These are phyloP conservation scores for Eurystomus glaucurus DNA, from an alignment of 2,797 vertebrate genomes.

Conservation along the genomic window DNA sequence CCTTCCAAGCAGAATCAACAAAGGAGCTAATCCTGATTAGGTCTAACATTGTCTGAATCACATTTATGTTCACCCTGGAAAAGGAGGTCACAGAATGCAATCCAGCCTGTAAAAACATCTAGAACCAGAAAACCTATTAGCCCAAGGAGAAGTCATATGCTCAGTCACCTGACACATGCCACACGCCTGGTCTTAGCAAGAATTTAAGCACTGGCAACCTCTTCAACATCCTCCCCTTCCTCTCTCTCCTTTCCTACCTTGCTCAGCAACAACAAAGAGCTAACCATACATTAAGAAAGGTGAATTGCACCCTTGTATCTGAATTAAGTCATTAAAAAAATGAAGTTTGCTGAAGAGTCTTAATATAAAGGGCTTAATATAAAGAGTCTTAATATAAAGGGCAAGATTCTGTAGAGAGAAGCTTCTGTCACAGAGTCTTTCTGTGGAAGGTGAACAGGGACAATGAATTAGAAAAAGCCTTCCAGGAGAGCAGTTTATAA, in stretches of 20 bases:
- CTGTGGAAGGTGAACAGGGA: neutral
- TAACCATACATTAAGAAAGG: neutral
- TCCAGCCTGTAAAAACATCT: conserved; percentile 26
- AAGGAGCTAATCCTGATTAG: conserved; percentile 41
- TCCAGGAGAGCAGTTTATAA: neutral
- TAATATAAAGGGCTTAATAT: neutral
- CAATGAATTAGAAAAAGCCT: neutral
- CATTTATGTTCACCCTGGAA: conserved; percentile 1
- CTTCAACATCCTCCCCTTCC: neutral
- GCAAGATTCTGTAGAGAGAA: neutral
- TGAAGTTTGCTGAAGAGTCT: neutral
- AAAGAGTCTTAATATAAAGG: neutral
- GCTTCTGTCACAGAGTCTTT: neutral
- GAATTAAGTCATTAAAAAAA: neutral
- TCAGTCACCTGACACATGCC: conserved; percentile 19
- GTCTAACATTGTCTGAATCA: neutral
- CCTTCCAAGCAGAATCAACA: neutral
- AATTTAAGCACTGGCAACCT: neutral
- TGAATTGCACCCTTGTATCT: neutral
- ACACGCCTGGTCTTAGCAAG: neutral
- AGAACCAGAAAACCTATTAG: conserved; percentile 12
- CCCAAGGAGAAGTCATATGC: neutral
- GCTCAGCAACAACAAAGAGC: neutral
- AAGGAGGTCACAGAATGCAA: conserved; percentile 51
- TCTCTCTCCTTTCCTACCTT: neutral